A percentile compares a stretch with the other conserved stretches of the same genome.
Evolutionary conservation across 1,140 invertebrate species (phyloP).

Genomic region (Drosophila trapezifrons): DNA sequence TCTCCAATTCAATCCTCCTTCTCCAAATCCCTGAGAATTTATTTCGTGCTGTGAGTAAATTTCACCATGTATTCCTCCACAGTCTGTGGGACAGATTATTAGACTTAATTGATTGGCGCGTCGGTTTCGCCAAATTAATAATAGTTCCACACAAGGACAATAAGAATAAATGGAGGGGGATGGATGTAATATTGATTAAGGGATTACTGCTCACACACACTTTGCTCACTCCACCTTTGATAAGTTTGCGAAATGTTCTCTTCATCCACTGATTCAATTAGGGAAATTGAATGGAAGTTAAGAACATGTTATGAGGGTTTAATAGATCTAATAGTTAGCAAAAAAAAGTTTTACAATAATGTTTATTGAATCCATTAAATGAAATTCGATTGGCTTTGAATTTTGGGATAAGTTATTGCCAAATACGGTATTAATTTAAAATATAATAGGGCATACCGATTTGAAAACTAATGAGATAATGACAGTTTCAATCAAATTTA

Average conservation of each 20-base stretch:
- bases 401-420: too few relatives aligned
- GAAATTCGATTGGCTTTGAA: background rate
- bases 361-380: background rate
- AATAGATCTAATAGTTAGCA: background rate
- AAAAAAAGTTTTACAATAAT: too few relatives aligned
- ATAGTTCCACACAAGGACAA: conserved; percentile 35
- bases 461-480: too few relatives aligned
- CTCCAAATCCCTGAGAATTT: background rate
- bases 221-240: conserved; percentile 2
- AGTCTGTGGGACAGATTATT: conserved; percentile 45
- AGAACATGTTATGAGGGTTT: conserved; percentile 5
- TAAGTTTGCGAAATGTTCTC: conserved; percentile 10
- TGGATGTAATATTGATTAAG: conserved; percentile 29
- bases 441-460: too few relatives aligned
- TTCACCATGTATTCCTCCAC: conserved; percentile 11
- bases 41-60: conserved; percentile 29
- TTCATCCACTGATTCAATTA: conserved; percentile 25
- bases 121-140: conserved; percentile 41
- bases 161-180: background rate
- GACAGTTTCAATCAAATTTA: too few relatives aligned
- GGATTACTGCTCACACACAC: conserved; percentile 11
- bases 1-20: background rate
- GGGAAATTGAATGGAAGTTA: conserved; percentile 30
- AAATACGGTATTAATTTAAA: too few relatives aligned
- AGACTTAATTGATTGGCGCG: conserved; percentile 56